Conservation (phyloP, 2,797 vertebrate species). For the Falco columbarius region DNA sequence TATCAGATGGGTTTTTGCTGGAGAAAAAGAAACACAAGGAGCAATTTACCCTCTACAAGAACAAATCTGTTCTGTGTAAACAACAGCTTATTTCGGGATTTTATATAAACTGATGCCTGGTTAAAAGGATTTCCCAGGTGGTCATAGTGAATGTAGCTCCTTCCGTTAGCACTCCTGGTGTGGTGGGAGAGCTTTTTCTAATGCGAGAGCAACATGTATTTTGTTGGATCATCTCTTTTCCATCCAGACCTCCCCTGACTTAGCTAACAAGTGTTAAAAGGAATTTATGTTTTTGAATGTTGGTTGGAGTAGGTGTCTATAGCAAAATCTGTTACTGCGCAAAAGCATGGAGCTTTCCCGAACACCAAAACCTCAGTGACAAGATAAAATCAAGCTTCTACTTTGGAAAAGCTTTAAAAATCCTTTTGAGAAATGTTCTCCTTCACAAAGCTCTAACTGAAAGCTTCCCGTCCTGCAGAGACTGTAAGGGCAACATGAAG, state of each 20-base stretch:
- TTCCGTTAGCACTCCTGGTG: background rate
- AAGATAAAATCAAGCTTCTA: background rate
- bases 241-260: background rate
- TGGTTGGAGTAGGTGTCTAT: background rate
- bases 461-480: background rate
- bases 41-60: background rate
- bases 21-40: background rate
- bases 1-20: background rate
- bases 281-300: background rate
- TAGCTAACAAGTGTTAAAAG: background rate
- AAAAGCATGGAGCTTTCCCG: background rate
- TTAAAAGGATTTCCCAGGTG: slow-evolving; percentile 16
- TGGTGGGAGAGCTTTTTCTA: background rate
- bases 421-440: background rate
- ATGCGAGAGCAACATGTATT: background rate
- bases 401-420: background rate
- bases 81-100: background rate
- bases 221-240: background rate
- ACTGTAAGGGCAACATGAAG: background rate
- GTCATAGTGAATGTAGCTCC: background rate
- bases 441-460: background rate
- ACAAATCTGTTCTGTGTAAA: slow-evolving; percentile 10
- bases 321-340: background rate
- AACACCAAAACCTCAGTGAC: background rate
- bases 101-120: background rate